Evolutionary conservation across 37 sponge, comb jelly and placozoan species (phyloP).

Genomic region (Bolinopsis microptera): DNA sequence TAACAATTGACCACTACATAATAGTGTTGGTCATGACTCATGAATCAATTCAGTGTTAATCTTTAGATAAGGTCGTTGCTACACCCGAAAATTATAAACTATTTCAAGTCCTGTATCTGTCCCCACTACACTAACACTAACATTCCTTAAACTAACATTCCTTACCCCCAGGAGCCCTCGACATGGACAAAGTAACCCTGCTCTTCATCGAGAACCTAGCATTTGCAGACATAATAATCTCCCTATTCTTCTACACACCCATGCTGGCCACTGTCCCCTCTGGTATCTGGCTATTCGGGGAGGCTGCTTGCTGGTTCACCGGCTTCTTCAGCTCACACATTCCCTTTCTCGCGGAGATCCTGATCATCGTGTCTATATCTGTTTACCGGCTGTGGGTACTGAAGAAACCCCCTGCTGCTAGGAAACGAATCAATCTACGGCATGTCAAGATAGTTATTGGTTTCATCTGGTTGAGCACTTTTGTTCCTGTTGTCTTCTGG

Average conservation of each 20-base stretch:
- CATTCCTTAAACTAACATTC: not conserved
- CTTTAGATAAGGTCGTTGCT: too few relatives aligned
- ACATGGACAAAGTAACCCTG: constrained; percentile 45
- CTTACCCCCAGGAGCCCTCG: not conserved
- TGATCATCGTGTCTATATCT: constrained; percentile 37
- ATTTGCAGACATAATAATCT: constrained; percentile 27
- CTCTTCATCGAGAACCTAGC: constrained; percentile 50
- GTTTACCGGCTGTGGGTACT: constrained; percentile 34
- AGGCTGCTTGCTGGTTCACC: constrained; percentile 9
- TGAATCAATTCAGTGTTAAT: too few relatives aligned
- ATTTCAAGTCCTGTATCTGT: too few relatives aligned
- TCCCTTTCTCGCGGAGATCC: constrained; percentile 35
- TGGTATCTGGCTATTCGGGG: constrained; percentile 8
- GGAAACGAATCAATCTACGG: not conserved
- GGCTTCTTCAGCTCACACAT: constrained; percentile 66
- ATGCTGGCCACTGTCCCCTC: constrained; percentile 5
- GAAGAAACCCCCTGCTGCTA: not conserved
- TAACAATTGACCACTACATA: too few relatives aligned
- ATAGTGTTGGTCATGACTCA: too few relatives aligned
- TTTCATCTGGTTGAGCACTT: not conserved
- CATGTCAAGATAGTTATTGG: not conserved
- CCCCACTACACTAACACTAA: too few relatives aligned
- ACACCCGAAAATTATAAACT: too few relatives aligned
- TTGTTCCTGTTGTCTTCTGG: constrained; percentile 28
- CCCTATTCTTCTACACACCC: constrained; percentile 49